phyloP scores from a whole-genome alignment of 2,888 invertebrate species.

The Campoletis raptor region DNA sequence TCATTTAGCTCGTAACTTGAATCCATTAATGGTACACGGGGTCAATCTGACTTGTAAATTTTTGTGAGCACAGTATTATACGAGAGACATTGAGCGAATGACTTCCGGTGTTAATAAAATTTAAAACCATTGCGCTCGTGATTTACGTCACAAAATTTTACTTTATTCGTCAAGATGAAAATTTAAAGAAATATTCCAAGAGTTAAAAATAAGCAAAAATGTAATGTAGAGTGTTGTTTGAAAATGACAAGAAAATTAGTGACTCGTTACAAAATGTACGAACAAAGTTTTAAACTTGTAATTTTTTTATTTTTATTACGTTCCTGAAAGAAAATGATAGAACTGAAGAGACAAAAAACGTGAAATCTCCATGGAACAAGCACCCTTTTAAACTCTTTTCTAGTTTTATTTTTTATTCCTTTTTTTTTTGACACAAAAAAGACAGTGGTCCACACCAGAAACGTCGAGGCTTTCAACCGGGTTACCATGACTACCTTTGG shows the following conservation, averaged over 20 bases:
- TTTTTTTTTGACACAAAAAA: constrained; percentile 4
- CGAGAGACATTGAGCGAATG: not conserved
- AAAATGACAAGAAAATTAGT: no score
- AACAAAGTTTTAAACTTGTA: not conserved
- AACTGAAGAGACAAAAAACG: not conserved
- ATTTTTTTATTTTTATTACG: not conserved
- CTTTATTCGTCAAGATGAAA: not conserved
- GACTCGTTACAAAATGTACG: not conserved
- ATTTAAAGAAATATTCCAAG: not conserved
- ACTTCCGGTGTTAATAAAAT: constrained; percentile 23
- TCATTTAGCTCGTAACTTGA: constrained; percentile 10
- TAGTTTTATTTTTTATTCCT: not conserved
- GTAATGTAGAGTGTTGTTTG: not conserved
- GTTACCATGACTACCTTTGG: constrained; percentile 76
- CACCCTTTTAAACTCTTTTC: not conserved
- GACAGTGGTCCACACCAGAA: constrained; percentile 24
- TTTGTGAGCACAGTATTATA: constrained; percentile 1
- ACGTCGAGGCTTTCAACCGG: constrained; percentile 35
- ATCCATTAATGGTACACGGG: not conserved
- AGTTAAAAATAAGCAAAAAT: not conserved
- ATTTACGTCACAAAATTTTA: not conserved
- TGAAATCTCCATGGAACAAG: constrained; percentile 2
- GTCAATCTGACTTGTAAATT: constrained; percentile 52
- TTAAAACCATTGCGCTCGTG: not conserved
- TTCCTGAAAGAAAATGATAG: not conserved